phyloP scores from a whole-genome alignment of 2,797 vertebrate species.

The Mormyrus proboscirostris region DNA sequence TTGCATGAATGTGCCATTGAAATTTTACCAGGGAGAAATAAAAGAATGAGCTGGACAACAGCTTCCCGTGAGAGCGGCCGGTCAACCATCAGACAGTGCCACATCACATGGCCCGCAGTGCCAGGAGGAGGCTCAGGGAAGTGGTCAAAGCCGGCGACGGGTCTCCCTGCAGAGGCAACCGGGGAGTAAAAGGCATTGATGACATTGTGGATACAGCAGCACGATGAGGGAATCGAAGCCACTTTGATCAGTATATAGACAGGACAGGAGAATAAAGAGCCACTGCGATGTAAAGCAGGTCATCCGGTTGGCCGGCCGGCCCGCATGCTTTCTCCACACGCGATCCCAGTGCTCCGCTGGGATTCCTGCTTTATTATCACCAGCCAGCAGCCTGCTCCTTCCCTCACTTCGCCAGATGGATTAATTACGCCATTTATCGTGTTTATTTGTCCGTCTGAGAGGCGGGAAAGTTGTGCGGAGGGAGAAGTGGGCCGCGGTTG shows the following conservation, averaged over 20 bases:
- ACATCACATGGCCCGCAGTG: background rate
- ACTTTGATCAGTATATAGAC: constrained; percentile 15
- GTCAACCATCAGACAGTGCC: background rate
- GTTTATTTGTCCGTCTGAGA: constrained; percentile 51
- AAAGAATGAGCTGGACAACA: background rate
- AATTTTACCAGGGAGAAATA: background rate
- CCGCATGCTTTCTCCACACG: background rate
- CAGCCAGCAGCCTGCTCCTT: constrained; percentile 48
- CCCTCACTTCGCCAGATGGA: constrained; percentile 50
- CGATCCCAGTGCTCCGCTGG: constrained; percentile 28
- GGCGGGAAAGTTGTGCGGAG: constrained; percentile 43
- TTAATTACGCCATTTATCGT: constrained; percentile 55
- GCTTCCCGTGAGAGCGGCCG: background rate
- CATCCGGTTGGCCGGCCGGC: background rate
- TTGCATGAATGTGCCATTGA: too few relatives aligned
- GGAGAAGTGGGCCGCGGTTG: background rate
- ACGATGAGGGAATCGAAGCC: background rate
- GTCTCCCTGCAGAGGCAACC: background rate
- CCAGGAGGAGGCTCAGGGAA: background rate
- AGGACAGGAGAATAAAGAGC: constrained; percentile 13
- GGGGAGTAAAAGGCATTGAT: constrained; percentile 16
- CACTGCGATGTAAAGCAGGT: background rate
- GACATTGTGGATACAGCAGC: background rate
- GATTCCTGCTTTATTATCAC: constrained; percentile 41
- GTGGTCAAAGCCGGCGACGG: background rate